phyloP scores from a whole-genome alignment of 2,888 invertebrate species.

The Scelioninae gen. 2 region DNA sequence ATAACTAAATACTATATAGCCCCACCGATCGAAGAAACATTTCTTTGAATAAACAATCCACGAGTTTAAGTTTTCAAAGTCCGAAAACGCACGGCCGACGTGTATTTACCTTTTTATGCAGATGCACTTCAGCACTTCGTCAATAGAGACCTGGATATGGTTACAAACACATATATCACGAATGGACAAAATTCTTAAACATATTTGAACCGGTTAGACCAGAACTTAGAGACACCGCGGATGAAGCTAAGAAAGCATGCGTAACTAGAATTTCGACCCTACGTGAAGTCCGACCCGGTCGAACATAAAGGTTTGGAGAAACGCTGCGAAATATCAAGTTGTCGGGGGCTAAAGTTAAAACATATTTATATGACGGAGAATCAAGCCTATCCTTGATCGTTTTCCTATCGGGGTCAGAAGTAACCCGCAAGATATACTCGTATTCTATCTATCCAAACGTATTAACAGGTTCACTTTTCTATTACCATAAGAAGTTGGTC shows the following conservation, averaged over 20 bases:
- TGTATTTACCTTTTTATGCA: conserved; percentile 9
- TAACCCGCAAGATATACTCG: conserved; percentile 39
- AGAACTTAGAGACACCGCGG: conserved; percentile 32
- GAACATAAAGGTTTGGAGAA: conserved; percentile 20
- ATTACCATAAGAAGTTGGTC: conserved; percentile 35
- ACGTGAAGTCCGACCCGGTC: conserved; percentile 15
- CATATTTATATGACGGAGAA: conserved; percentile 37
- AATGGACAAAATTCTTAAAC: conserved; percentile 24
- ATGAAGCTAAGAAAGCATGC: conserved; percentile 39
- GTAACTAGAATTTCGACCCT: conserved; percentile 39
- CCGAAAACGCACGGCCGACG: no score
- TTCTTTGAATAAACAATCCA: no score
- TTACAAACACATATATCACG: conserved; percentile 11
- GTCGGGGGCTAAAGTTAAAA: conserved; percentile 40
- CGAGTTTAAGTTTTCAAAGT: no score
- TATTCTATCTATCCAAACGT: conserved; percentile 46
- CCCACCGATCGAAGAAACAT: no score
- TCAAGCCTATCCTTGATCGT: conserved; percentile 21
- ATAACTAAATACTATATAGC: no score
- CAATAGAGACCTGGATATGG: conserved; percentile 6
- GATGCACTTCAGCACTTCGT: conserved; percentile 21
- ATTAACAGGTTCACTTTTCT: conserved; percentile 48
- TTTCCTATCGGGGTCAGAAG: conserved; percentile 43
- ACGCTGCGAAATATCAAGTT: conserved; percentile 30
- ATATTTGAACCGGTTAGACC: conserved; percentile 47